phyloP scores from a whole-genome alignment of 2,797 vertebrate species.

The Cheirogaleus major region DNA sequence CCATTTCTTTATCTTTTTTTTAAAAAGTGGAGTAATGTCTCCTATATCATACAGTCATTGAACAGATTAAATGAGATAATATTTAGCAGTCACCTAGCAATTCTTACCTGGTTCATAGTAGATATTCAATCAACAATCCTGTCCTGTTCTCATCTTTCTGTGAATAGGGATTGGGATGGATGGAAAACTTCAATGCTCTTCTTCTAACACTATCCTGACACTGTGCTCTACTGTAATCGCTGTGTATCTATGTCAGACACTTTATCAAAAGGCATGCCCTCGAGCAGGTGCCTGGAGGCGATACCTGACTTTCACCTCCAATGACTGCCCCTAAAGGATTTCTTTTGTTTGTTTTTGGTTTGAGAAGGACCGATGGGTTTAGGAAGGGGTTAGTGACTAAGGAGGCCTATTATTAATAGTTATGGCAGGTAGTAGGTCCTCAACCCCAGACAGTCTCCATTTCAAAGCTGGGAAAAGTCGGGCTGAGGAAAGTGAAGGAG shows the following conservation, averaged over 20 bases:
- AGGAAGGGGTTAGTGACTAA: background rate
- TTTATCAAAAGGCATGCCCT: background rate
- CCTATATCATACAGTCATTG: background rate
- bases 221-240: accelerated
- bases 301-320: background rate
- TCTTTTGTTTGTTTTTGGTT: background rate
- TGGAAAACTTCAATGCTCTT: background rate
- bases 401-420: background rate
- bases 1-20: background rate
- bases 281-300: too few relatives aligned
- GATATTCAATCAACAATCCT: background rate
- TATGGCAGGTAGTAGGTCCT: background rate
- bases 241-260: background rate
- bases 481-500: background rate
- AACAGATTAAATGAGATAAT: background rate
- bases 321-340: background rate
- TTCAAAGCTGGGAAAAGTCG: background rate
- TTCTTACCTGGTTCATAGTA: background rate
- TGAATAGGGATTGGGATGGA: background rate
- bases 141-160: background rate
- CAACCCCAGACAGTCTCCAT: background rate
- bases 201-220: background rate
- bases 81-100: background rate
- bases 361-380: background rate
- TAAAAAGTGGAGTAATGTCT: background rate